Evolutionary conservation across 2,113 vertebrate species (phyloP).

Genomic region (Uropsilus gracilis): DNA sequence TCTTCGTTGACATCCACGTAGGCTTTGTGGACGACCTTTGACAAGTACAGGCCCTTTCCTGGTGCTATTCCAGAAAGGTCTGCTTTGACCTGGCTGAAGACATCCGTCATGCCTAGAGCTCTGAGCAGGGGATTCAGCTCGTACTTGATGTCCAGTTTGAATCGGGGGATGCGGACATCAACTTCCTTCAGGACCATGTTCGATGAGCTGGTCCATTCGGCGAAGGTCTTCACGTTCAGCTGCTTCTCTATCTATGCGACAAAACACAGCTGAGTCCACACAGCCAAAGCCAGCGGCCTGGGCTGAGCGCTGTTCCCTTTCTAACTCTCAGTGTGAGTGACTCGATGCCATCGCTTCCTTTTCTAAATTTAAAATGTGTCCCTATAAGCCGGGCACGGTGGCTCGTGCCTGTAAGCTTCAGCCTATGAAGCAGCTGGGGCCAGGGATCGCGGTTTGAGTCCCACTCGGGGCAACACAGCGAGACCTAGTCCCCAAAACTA

Average conservation of each 20-base stretch:
- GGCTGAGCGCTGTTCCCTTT: background rate
- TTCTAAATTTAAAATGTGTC: background rate
- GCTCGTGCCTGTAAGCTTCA: no score
- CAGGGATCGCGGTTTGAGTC: no score
- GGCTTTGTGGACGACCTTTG: slow-evolving; percentile 78
- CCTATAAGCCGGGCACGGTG: no score
- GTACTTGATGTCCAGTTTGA: slow-evolving; percentile 80
- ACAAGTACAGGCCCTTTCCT: slow-evolving; percentile 65
- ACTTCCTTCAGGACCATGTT: slow-evolving; percentile 72
- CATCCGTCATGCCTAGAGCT: slow-evolving; percentile 77
- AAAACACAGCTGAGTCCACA: background rate
- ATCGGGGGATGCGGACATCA: slow-evolving; percentile 81
- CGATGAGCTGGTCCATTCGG: slow-evolving; percentile 67
- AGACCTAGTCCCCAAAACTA: no score
- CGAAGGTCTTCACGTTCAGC: slow-evolving; percentile 68
- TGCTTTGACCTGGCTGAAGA: slow-evolving; percentile 70
- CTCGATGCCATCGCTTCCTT: background rate
- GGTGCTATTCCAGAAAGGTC: slow-evolving; percentile 81
- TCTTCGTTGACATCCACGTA: slow-evolving; percentile 81
- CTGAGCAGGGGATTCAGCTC: slow-evolving; percentile 78
- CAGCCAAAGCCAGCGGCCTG: rapidly evolving
- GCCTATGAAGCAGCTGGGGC: no score
- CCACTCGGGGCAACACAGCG: no score
- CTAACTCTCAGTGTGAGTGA: background rate
- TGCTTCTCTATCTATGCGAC: slow-evolving; percentile 78